Percentiles rank a stretch among this genome's conserved stretches.
phyloP scores from a whole-genome alignment of 1,140 invertebrate species.

The Coptotermes formosanus region DNA sequence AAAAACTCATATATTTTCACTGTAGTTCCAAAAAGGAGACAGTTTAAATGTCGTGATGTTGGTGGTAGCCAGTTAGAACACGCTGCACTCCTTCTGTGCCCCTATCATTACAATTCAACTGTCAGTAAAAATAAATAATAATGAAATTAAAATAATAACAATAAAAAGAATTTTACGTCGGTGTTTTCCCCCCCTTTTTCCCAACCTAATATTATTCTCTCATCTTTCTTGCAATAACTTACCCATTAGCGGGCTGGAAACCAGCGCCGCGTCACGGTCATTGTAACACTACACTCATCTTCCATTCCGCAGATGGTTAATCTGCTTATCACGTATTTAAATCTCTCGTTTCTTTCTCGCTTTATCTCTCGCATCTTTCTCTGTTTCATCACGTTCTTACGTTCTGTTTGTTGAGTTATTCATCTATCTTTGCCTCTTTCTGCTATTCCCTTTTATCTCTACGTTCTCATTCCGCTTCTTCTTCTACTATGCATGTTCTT shows the following conservation, averaged over 20 bases:
- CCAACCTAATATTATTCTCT: conserved; percentile 26
- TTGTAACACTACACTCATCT: conserved; percentile 21
- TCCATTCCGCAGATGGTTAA: conserved; percentile 19
- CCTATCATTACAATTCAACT: neutral
- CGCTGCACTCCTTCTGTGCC: neutral
- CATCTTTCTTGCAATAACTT: conserved; percentile 33
- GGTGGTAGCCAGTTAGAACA: neutral
- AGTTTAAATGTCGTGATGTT: conserved; percentile 8
- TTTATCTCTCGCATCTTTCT: neutral
- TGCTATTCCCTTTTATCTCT: neutral
- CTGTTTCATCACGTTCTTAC: neutral
- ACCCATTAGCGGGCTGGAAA: conserved; percentile 30
- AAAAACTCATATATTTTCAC: conserved; percentile 14
- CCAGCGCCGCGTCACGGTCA: conserved; percentile 17
- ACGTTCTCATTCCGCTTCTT: neutral
- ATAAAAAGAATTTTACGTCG: neutral
- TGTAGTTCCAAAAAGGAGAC: neutral
- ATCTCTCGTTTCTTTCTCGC: neutral
- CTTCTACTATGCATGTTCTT: neutral
- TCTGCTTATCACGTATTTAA: conserved; percentile 28
- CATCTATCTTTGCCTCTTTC: neutral
- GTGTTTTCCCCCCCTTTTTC: neutral
- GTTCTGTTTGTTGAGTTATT: neutral
- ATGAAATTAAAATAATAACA: conserved; percentile 18
- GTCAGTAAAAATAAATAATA: conserved; percentile 20